Evolutionary conservation across 2,113 vertebrate species (phyloP).

Genomic region (Cynoglossus semilaevis): DNA sequence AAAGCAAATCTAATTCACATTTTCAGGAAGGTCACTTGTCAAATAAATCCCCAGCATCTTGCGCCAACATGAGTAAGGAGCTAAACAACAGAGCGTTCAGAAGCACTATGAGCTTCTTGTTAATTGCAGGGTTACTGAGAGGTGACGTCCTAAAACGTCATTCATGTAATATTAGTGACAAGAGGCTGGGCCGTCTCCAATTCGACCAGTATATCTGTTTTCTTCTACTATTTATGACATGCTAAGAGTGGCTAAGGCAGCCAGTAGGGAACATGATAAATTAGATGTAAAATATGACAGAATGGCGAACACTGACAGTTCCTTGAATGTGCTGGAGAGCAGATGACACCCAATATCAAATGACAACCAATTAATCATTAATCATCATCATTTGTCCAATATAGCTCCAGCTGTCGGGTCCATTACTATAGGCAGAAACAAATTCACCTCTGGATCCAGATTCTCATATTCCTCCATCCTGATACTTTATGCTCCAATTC

Average conservation of each 20-base stretch:
- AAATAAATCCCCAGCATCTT: conserved; percentile 30
- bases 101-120: conserved; percentile 25
- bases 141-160: conserved; percentile 53
- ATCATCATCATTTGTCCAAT: conserved; percentile 2
- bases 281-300: conserved; percentile 34
- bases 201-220: conserved; percentile 46
- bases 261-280: conserved; percentile 36
- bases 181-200: conserved; percentile 36
- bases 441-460: conserved; percentile 64
- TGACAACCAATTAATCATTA: conserved; percentile 6
- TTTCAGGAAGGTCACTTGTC: conserved; percentile 32
- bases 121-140: conserved; percentile 25
- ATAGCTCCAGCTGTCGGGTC: neutral
- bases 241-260: conserved; percentile 21
- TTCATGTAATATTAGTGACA: conserved; percentile 58
- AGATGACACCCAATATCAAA: conserved; percentile 1
- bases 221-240: conserved; percentile 58
- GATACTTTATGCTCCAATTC: conserved; percentile 38
- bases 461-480: conserved; percentile 72
- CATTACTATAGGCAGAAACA: neutral
- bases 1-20: conserved; percentile 10
- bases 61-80: conserved; percentile 30
- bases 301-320: conserved; percentile 10
- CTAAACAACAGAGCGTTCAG: conserved; percentile 37
- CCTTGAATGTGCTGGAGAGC: conserved; percentile 11